phyloP scores from a whole-genome alignment of 2,113 vertebrate genomes.

The Romanogobio albipinnatus region DNA sequence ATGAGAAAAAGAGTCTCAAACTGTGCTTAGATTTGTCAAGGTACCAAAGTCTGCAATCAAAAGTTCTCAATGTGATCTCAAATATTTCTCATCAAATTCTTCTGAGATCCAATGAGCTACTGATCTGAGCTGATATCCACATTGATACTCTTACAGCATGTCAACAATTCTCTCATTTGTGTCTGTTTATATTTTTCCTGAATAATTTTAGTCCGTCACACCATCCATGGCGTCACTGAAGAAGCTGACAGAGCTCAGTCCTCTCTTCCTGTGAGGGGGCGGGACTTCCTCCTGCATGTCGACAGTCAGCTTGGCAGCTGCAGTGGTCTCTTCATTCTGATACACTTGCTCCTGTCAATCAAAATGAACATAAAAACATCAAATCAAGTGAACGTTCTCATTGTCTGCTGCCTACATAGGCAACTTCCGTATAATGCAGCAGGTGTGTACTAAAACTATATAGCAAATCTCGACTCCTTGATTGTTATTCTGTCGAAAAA shows the following conservation, averaged over 20 bases:
- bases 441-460: no score
- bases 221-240: slow-evolving; percentile 94
- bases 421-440: no score
- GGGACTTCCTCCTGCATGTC: slow-evolving; percentile 68
- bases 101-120: background rate
- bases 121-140: background rate
- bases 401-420: no score
- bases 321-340: slow-evolving; percentile 55
- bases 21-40: no score
- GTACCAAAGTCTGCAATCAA: background rate
- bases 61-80: background rate
- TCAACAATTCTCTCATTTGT: background rate
- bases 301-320: slow-evolving; percentile 69
- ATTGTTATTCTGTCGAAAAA: no score
- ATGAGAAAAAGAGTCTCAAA: background rate
- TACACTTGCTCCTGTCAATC: slow-evolving; percentile 57
- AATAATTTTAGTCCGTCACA: slow-evolving; percentile 64
- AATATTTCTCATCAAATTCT: background rate
- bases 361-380: slow-evolving; percentile 7
- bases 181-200: background rate
- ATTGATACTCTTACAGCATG: background rate
- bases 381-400: background rate
- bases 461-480: no score
- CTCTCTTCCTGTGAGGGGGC: slow-evolving; percentile 81
- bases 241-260: slow-evolving; percentile 91